Evolutionary conservation across 2,113 vertebrate genomes (phyloP), one percentile per base, ranked within the genome.

Genomic region (Nesoenas mayeri): DNA sequence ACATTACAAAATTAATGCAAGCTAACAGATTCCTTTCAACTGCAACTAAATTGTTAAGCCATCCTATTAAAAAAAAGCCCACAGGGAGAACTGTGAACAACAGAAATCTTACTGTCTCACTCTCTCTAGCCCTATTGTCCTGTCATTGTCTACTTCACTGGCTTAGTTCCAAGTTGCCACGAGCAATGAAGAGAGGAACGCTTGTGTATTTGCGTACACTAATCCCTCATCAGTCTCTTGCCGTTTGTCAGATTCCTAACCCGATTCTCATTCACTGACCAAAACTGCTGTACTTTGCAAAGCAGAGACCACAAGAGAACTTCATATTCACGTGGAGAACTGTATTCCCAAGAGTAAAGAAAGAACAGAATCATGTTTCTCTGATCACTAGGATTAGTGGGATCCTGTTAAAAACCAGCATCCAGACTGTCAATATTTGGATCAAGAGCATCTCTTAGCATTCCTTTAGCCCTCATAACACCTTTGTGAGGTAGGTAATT

Each of bases 401-500:
- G 25, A 61, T 60, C n/a, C 40, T 88, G 32, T 54, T 36, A 65
- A 71, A 95, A 86, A 62, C 0, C 77, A 91, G 19, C 44, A 85
- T 34, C 62, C 40, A n/a, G 61, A 72, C 26, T 22, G 40, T 85
- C 25, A 60, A 25, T 65, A 79, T 62, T 54, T 92, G 40, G 53
- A 94, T 81, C 61, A 81, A 92, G 40, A 82, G 26, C 58, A 81
- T 65, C 65, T 75, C 72, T 81, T 62, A 79, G 80, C 70, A 79
- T 62, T n/a, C 21, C 36, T 78, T 65, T 81, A 93, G 66, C 47
- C 58, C 54, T 92, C 80, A 13, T 54, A 77, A 85, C 86, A 96
- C 93, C 91, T 96, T 94, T 92, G 54, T 69, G 78, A 95, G 93
- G 73, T 79, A 96, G 93, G 91, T 94, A 93, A 85, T 87, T 89